Percentiles rank a stretch among this genome's conserved stretches.
phyloP scores from a whole-genome alignment of 2,888 invertebrate genomes.

The Lymantria dispar region DNA sequence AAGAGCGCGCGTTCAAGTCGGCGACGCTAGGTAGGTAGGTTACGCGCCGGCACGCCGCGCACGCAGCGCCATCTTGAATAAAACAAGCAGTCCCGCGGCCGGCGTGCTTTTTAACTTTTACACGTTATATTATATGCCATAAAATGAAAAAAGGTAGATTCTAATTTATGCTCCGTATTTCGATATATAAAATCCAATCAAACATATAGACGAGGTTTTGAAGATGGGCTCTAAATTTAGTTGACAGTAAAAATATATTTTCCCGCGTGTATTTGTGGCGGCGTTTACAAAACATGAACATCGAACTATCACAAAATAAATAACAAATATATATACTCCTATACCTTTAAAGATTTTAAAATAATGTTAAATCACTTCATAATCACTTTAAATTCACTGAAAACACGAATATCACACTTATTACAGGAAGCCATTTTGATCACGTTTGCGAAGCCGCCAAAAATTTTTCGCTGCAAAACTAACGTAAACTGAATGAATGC shows the following conservation, averaged over 20 bases:
- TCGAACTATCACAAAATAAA: constrained; percentile 42
- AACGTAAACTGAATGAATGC: constrained; percentile 33
- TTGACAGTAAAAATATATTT: constrained; percentile 44
- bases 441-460: constrained; percentile 76
- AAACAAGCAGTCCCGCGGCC: constrained; percentile 55
- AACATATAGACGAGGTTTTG: not conserved
- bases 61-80: constrained; percentile 74
- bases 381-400: constrained; percentile 30
- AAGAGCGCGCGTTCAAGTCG: constrained; percentile 74
- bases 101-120: constrained; percentile 59
- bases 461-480: constrained; percentile 46
- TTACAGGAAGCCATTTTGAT: constrained; percentile 83
- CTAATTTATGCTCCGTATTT: not conserved
- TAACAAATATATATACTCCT: constrained; percentile 19
- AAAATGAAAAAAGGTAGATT: not conserved
- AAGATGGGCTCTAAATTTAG: not conserved
- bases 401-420: constrained; percentile 49
- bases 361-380: constrained; percentile 7
- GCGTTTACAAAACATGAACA: constrained; percentile 49
- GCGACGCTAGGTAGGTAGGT: constrained; percentile 43
- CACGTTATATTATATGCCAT: no score
- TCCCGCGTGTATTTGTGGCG: constrained; percentile 65
- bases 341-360: constrained; percentile 1
- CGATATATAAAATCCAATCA: not conserved
- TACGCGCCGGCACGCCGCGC: constrained; percentile 76